Base-by-base conservation (phyloP, 1,140 invertebrate species). In the Ostrea denselamellosa region DNA sequence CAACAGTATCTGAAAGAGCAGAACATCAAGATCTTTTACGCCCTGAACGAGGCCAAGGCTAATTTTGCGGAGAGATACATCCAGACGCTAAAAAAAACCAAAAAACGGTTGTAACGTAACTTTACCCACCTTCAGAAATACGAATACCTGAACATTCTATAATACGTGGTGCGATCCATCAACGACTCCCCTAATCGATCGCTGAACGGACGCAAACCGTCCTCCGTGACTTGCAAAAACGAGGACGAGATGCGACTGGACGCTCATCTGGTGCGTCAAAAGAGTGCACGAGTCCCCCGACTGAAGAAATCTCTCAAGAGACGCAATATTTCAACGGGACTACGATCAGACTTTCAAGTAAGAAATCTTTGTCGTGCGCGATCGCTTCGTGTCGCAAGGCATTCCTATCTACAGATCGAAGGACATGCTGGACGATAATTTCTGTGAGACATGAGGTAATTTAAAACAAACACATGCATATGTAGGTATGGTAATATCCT, bases 201-300 rank as follows among this genome's bases (percentile, higher is more conserved):
- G 34, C 71, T 90, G 34, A 77, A 81, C 9, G 65, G 51, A 12
- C 34, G 82, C 0, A 58, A 87, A 3, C 90, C 90, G 14, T 54
- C 89, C 22, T 86, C 87, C 0, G 86, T 91, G 0, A 91, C 87
- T 34, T 84, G 84, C 77, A 34, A 89, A 3, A 89, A 91, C 52
- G 90, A 89, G 85, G 84, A 86, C n/a, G n/a, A n/a, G n/a, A n/a
- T n/a, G n/a, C n/a, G n/a, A n/a, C n/a, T 8, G 87, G 71, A 81
- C 34, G 71, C n/a, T 3, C 25, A 81, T 25, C n/a, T 81, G 14
- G 71, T 17, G 34, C n/a, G 71, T 3, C 17, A 51, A 81, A 81
- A 81, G 71, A 81, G 25, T 0, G 25, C n/a, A 25, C 8, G 12
- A 25, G 34, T 34, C 9, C 25, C 25, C 4, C 22, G 8, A 81